These are phyloP conservation scores for Acrocephalus arundinaceus DNA, from an alignment of 2,113 vertebrate species.

Conservation along the genomic window DNA sequence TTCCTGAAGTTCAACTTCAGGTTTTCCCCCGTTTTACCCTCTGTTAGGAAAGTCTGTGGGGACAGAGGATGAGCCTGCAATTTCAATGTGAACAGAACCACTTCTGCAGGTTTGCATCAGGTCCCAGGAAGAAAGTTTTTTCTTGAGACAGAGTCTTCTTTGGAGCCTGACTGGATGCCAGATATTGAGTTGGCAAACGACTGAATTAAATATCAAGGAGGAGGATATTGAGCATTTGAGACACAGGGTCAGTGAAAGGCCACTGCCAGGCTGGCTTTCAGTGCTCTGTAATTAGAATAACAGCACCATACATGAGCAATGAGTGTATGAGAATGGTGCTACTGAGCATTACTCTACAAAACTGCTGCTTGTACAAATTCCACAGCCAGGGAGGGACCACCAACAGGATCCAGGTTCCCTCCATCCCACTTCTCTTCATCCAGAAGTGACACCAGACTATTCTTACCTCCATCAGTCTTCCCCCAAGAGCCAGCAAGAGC, in stretches of 20 bases:
- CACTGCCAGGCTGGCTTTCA: neutral
- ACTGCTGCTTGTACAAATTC: neutral
- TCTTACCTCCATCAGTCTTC: neutral
- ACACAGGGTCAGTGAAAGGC: neutral
- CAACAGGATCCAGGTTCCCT: neutral
- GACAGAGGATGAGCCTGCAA: neutral
- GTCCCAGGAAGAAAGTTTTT: neutral
- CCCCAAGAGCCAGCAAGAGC: neutral
- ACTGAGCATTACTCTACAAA: neutral
- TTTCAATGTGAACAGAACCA: neutral
- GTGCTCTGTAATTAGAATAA: neutral
- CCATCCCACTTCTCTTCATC: neutral
- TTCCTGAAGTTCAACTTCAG: neutral
- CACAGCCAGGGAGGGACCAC: neutral
- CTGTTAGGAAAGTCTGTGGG: neutral
- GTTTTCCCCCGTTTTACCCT: neutral
- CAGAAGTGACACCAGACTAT: neutral
- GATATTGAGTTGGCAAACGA: neutral
- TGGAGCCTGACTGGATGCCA: neutral
- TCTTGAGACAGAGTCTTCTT: neutral
- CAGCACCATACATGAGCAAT: neutral
- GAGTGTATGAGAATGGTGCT: fast-evolving
- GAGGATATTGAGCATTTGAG: neutral
- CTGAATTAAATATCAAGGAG: neutral
- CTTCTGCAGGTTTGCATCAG: neutral